Evolutionary conservation across 2,113 vertebrate species (phyloP).

Genomic region (Erinaceus europaeus): DNA sequence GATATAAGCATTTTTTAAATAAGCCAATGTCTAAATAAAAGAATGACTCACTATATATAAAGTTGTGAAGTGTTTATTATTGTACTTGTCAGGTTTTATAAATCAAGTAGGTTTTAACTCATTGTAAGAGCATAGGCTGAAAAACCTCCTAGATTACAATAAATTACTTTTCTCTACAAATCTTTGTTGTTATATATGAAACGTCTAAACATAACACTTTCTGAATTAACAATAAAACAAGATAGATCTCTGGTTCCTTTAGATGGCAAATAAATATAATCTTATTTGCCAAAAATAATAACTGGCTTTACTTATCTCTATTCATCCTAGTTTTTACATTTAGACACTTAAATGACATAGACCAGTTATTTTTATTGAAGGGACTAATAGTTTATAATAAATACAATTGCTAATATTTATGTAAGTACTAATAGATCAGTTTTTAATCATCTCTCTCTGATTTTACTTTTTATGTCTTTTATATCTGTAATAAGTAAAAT

Average conservation of each 20-base stretch:
- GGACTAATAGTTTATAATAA: too few relatives aligned
- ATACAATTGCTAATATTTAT: too few relatives aligned
- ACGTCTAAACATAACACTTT: conserved; percentile 20
- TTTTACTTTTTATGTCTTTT: neutral
- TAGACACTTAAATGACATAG: fast-evolving
- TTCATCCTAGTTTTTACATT: neutral
- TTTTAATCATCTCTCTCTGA: neutral
- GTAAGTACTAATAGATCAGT: too few relatives aligned
- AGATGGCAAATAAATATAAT: neutral
- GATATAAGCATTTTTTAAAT: conserved; percentile 3
- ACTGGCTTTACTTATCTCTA: neutral
- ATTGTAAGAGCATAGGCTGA: conserved; percentile 19
- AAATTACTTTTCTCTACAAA: conserved; percentile 37
- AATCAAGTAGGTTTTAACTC: conserved; percentile 52
- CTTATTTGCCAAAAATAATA: neutral
- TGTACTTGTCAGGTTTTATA: conserved; percentile 33
- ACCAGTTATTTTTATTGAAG: neutral
- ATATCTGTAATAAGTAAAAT: neutral
- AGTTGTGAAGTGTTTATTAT: conserved; percentile 33
- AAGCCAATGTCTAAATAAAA: conserved; percentile 17
- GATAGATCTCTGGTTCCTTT: neutral
- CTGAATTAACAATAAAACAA: conserved; percentile 33
- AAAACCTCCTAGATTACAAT: neutral
- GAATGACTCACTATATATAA: conserved; percentile 2
- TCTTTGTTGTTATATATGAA: conserved; percentile 18